These are phyloP conservation scores for Drosophila tanythrix DNA, from an alignment of 2,888 invertebrate species.

Conservation along the genomic window DNA sequence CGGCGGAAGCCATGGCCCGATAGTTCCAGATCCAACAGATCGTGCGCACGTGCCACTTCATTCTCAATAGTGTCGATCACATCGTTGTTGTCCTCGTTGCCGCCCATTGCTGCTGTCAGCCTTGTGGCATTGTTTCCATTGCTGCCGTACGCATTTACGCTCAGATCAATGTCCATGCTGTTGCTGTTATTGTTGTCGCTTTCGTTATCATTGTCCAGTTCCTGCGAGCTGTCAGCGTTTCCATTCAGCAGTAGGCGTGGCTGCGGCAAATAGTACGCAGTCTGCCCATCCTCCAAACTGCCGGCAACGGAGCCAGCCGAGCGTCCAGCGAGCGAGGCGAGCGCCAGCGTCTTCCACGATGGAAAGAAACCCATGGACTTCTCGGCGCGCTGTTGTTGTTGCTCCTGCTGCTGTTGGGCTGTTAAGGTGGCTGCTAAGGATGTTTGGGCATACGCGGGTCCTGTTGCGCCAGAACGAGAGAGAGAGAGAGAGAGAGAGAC, in stretches of 20 bases:
- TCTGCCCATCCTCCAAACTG: slow-evolving; percentile 51
- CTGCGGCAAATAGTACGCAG: slow-evolving; percentile 72
- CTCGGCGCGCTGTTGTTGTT: slow-evolving; percentile 65
- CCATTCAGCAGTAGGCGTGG: slow-evolving; percentile 71
- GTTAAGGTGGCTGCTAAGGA: slow-evolving; percentile 40
- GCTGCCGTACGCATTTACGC: slow-evolving; percentile 49
- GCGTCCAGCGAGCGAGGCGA: slow-evolving; percentile 75
- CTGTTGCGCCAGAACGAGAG: slow-evolving; percentile 43
- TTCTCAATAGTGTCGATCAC: slow-evolving; percentile 86
- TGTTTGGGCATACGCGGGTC: slow-evolving; percentile 63
- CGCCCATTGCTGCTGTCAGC: slow-evolving; percentile 13
- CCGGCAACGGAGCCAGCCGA: slow-evolving; percentile 1
- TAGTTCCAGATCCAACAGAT: slow-evolving; percentile 83
- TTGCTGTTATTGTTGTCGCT: slow-evolving; percentile 22
- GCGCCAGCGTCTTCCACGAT: slow-evolving; percentile 82
- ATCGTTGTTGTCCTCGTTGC: slow-evolving; percentile 56
- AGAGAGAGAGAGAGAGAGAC: slow-evolving; percentile 23
- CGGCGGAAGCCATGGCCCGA: slow-evolving; percentile 84
- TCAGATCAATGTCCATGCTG: slow-evolving; percentile 63
- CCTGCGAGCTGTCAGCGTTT: slow-evolving; percentile 40
- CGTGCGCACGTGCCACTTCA: slow-evolving; percentile 85
- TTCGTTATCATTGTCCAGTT: slow-evolving; percentile 26
- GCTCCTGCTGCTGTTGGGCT: slow-evolving; percentile 35
- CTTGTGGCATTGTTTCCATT: slow-evolving; percentile 36
- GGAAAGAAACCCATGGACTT: slow-evolving; percentile 82